Evolutionary conservation across 23 tunicate genomes (phyloP), one percentile per base, ranked within the genome.

Genomic region (Corella eumyota): DNA sequence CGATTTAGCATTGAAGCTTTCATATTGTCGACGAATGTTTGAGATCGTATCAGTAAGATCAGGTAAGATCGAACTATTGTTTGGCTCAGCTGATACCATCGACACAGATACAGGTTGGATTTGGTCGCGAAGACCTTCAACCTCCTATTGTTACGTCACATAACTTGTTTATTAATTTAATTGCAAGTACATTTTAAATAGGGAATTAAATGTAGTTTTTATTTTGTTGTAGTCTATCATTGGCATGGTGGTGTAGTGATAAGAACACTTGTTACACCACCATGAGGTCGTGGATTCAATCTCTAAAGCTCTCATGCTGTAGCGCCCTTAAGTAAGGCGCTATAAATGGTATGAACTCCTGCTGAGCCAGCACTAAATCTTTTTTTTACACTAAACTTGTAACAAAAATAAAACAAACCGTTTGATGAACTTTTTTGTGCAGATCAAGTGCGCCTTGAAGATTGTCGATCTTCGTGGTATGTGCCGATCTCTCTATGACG

Each of bases 31-130:
- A 29, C 94, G 50, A 11, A 85, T 78, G 63, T 64, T 70, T 2
- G 66, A 46, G 30, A 85, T 85, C 5, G 94, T 78, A 40, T 85
- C 94, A 25, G 75, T 69, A n/a, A 85, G 68, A 69, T 85, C 94
- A 21, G 94, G 78, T 13, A 70, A 54, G 26, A 74, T 45, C 11
- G 25, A 32, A 20, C 64, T 46, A n/a, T n/a, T n/a, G 2, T 73
- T 50, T 45, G 55, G 77, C 36, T 85, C 94, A 17, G 65, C 62
- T 32, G 53, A 56, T 0, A 70, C 46, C 21, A 76, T 24, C 4
- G 60, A 51, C 15, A 77, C 78, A 0, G 69, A 69, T 25, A 50
- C 50, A 1, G 83, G 94, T 65, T 70, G 80, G 30, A 75, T 63
- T 34, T 85, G 94, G 22, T 68, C 34, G 30, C 78, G 72, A 28